These are phyloP conservation scores for Columba livia DNA, from an alignment of 2,113 vertebrate species.

Conservation along the genomic window DNA sequence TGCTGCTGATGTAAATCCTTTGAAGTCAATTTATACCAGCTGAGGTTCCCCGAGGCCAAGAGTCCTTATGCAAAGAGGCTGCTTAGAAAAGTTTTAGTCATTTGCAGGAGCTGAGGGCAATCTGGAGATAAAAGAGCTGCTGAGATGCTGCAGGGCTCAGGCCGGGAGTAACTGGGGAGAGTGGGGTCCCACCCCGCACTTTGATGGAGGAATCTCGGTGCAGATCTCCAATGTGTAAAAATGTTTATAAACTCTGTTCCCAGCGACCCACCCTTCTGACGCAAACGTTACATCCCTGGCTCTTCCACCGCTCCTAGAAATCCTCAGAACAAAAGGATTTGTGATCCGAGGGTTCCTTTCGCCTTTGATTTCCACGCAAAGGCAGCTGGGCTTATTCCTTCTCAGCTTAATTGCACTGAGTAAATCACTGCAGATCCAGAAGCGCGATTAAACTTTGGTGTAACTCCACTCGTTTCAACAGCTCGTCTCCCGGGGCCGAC, in stretches of 20 bases:
- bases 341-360: neutral
- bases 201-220: conserved; percentile 11
- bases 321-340: neutral
- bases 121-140: conserved; percentile 16
- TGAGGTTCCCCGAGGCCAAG: conserved; percentile 30
- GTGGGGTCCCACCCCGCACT: neutral
- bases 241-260: neutral
- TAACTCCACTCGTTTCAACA: neutral
- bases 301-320: neutral
- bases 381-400: neutral
- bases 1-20: neutral
- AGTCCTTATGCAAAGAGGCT: conserved; percentile 34
- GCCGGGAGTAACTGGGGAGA: neutral
- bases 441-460: neutral
- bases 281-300: neutral
- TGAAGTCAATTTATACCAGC: conserved; percentile 19
- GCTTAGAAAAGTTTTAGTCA: neutral
- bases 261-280: conserved; percentile 8
- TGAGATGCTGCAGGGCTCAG: neutral
- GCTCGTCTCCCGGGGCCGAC: neutral
- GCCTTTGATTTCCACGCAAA: neutral
- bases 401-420: neutral
- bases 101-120: neutral
- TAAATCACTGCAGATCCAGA: neutral
- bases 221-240: neutral